Evolutionary conservation across 2,888 invertebrate species (phyloP).

Genomic region (Microctonus aethiopoides): DNA sequence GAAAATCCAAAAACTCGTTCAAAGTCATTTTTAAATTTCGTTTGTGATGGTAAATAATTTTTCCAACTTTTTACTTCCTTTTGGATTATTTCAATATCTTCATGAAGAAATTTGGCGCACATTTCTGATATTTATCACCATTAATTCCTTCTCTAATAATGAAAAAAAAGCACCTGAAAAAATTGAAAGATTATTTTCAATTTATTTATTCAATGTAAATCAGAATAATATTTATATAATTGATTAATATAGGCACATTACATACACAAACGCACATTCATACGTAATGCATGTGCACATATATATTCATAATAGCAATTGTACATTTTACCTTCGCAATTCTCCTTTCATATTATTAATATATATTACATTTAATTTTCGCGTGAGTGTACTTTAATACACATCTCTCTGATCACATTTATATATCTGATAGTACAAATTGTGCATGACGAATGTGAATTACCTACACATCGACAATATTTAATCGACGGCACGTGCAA

Average conservation of each 20-base stretch:
- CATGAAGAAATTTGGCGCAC: not conserved
- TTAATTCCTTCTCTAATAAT: not conserved
- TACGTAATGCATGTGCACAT: not conserved
- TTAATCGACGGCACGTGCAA: not conserved
- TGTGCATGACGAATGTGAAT: not conserved
- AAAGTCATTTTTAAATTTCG: slow-evolving; percentile 37
- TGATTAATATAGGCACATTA: slow-evolving; percentile 13
- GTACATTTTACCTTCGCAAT: slow-evolving; percentile 15
- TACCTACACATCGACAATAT: not conserved
- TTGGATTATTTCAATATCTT: not conserved
- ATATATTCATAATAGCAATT: slow-evolving; percentile 5
- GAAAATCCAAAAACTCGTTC: slow-evolving; percentile 51
- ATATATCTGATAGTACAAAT: not conserved
- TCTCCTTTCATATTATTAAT: not conserved
- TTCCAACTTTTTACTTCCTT: not conserved
- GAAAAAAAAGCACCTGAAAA: not conserved
- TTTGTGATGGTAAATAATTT: slow-evolving; percentile 25
- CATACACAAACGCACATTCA: not conserved
- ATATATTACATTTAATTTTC: not conserved
- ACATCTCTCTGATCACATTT: not conserved
- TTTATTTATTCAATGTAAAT: no score
- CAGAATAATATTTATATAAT: not conserved
- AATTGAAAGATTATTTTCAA: not conserved
- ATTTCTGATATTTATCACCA: not conserved
- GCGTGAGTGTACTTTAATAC: not conserved